phyloP scores from a whole-genome alignment of 1,140 invertebrate species.

The Pristionchus pacificus region DNA sequence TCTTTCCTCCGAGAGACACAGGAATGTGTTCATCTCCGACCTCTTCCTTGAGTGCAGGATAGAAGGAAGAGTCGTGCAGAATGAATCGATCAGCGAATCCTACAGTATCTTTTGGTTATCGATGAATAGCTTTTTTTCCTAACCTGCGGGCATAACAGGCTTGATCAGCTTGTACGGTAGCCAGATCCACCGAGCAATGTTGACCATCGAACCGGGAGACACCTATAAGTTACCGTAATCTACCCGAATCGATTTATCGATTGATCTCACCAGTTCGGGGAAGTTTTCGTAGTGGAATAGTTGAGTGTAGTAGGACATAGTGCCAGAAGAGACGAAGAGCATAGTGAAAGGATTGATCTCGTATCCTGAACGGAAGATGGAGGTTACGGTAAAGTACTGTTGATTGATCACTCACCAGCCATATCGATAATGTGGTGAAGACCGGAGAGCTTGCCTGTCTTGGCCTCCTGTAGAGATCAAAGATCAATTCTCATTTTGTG shows the following conservation, averaged over 20 bases:
- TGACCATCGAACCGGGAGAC: constrained; percentile 54
- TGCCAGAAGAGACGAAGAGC: constrained; percentile 55
- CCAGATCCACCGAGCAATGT: constrained; percentile 57
- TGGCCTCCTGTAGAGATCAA: constrained; percentile 47
- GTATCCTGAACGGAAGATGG: too few relatives aligned
- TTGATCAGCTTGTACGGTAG: constrained; percentile 47
- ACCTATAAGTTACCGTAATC: constrained; percentile 12
- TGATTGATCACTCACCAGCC: constrained; percentile 29
- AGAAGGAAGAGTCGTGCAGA: constrained; percentile 51
- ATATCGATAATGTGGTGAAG: constrained; percentile 55
- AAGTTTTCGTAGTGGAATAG: constrained; percentile 57
- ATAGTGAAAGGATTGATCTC: constrained; percentile 58
- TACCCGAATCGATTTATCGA: neutral
- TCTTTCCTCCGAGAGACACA: constrained; percentile 44
- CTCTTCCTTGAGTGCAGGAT: constrained; percentile 42
- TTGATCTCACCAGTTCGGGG: constrained; percentile 47
- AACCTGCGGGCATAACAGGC: constrained; percentile 52
- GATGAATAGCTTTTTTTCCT: neutral
- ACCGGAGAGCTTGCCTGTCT: constrained; percentile 45
- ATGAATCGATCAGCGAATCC: constrained; percentile 54
- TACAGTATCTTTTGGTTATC: neutral
- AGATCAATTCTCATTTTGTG: constrained; percentile 10
- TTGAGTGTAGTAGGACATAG: constrained; percentile 53
- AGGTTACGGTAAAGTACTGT: too few relatives aligned
- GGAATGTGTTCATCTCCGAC: constrained; percentile 51